Conservation (phyloP, 2,888 invertebrate genomes). For the Caradrina clavipalpis region DNA sequence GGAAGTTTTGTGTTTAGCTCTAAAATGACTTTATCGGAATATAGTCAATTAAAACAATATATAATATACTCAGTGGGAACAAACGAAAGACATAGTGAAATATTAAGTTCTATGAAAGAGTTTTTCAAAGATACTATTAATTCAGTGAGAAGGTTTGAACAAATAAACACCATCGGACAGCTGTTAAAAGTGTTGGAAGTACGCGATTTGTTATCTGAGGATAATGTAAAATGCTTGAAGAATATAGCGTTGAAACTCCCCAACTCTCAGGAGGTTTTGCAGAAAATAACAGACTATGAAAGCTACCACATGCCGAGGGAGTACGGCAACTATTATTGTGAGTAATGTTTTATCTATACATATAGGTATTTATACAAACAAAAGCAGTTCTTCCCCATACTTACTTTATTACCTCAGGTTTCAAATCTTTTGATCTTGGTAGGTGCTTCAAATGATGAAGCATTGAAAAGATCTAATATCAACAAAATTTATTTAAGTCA, state of each 20-base stretch:
- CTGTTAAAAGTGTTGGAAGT: conserved; percentile 81
- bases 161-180: conserved; percentile 77
- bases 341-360: conserved; percentile 52
- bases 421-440: too few relatives aligned
- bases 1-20: background rate
- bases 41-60: conserved; percentile 75
- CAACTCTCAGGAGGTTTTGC: conserved; percentile 70
- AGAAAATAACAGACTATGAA: conserved; percentile 77
- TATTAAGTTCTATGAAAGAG: conserved; percentile 78
- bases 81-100: conserved; percentile 73
- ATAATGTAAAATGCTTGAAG: conserved; percentile 79
- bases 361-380: background rate
- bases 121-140: conserved; percentile 81
- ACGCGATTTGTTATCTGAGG: conserved; percentile 80
- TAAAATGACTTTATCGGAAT: conserved; percentile 80
- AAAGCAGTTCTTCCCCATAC: background rate
- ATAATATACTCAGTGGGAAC: conserved; percentile 73
- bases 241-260: conserved; percentile 75
- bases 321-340: conserved; percentile 75
- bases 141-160: conserved; percentile 81
- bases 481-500: too few relatives aligned
- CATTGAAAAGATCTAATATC: too few relatives aligned
- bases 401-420: background rate
- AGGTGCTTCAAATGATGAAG: too few relatives aligned
- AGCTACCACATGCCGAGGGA: conserved; percentile 66